phyloP scores from a whole-genome alignment of 2,113 vertebrate species.

The Arizona elegans region DNA sequence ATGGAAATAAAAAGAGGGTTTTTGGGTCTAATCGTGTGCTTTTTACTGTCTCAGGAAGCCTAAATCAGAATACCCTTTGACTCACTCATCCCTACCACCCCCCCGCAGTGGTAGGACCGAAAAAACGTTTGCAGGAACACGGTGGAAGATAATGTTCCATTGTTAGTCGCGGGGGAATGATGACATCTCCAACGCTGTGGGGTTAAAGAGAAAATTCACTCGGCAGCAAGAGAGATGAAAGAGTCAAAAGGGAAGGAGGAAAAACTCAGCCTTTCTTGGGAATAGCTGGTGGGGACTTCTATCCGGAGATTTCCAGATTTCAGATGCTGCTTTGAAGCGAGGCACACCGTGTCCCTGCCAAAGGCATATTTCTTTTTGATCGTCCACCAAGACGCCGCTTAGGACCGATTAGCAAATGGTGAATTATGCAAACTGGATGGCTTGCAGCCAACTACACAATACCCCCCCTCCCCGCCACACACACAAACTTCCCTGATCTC shows the following conservation, averaged over 20 bases:
- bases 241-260: neutral
- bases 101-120: rapidly evolving
- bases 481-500: neutral
- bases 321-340: neutral
- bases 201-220: neutral
- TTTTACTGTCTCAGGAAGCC: no score
- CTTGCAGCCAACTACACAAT: neutral
- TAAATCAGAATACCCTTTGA: neutral
- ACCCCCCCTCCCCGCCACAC: no score
- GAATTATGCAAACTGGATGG: neutral
- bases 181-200: constrained; percentile 30
- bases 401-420: neutral
- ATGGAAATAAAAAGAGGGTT: no score
- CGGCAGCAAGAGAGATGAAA: neutral
- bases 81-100: neutral
- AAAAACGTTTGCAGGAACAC: constrained; percentile 6
- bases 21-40: no score
- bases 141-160: constrained; percentile 22
- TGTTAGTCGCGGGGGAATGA: neutral
- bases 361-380: neutral
- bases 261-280: neutral
- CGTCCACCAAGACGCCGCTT: no score
- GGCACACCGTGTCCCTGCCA: neutral
- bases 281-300: neutral
- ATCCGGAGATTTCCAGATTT: neutral